Percentiles rank a stretch among this genome's conserved stretches.
Conservation (phyloP, 2,888 invertebrate genomes). For the Troides oblongomaculatus region DNA sequence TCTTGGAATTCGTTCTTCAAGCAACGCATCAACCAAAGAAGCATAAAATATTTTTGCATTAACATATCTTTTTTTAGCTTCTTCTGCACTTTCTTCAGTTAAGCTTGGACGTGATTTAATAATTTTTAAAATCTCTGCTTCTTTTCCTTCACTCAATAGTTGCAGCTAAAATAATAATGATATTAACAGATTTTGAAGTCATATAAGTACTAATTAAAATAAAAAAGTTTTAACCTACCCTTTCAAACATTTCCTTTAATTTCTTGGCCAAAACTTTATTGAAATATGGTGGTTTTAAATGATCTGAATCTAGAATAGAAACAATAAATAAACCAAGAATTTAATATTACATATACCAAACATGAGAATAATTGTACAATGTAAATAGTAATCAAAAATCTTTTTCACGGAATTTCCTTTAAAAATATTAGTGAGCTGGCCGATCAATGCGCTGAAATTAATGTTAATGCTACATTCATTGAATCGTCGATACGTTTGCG, state of each 20-base stretch:
- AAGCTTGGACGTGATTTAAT: conserved; percentile 5
- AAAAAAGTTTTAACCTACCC: conserved; percentile 26
- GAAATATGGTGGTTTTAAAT: conserved; percentile 34
- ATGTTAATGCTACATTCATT: too few relatives aligned
- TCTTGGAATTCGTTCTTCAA: conserved; percentile 41
- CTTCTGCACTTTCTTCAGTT: conserved; percentile 4
- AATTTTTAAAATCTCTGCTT: conserved; percentile 15
- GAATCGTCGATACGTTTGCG: too few relatives aligned
- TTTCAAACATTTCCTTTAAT: conserved; percentile 33
- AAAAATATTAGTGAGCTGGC: too few relatives aligned
- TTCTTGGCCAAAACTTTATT: conserved; percentile 32
- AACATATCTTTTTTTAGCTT: background rate
- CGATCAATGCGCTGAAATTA: too few relatives aligned
- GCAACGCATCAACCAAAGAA: conserved; percentile 33
- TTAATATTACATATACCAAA: too few relatives aligned
- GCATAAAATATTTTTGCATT: conserved; percentile 25
- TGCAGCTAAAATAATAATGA: conserved; percentile 16
- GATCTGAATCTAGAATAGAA: conserved; percentile 36
- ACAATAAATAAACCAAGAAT: background rate
- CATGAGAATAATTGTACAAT: too few relatives aligned
- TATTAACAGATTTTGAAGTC: background rate
- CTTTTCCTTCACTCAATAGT: conserved; percentile 15
- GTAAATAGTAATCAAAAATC: too few relatives aligned
- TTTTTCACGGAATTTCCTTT: too few relatives aligned
- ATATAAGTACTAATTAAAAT: too few relatives aligned